A percentile compares a stretch with the other conserved stretches of the same genome.
phyloP scores from a whole-genome alignment of 2,888 invertebrate species.

The Kuschelorhynchus macadamiae region DNA sequence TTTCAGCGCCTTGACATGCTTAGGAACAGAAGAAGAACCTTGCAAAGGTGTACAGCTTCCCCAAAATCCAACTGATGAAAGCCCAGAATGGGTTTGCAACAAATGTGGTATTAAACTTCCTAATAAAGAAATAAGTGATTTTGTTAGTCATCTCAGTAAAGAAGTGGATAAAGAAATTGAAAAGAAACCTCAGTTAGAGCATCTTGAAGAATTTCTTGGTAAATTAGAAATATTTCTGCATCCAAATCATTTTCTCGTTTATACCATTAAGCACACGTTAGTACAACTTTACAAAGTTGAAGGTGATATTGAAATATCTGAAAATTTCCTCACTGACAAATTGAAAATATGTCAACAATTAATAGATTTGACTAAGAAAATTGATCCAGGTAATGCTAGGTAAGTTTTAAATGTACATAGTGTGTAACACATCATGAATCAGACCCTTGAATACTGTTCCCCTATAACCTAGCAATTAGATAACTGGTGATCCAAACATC shows the following conservation, averaged over 20 bases:
- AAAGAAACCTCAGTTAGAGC: conserved; percentile 71
- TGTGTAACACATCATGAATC: too few species aligned
- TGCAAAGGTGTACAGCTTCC: conserved; percentile 81
- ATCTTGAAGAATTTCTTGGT: conserved; percentile 75
- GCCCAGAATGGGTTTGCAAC: conserved; percentile 78
- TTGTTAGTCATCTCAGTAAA: conserved; percentile 76
- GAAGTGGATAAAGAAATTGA: conserved; percentile 78
- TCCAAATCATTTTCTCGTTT: conserved; percentile 76
- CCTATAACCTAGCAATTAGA: too few species aligned
- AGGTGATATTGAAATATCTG: conserved; percentile 73
- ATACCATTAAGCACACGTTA: conserved; percentile 79
- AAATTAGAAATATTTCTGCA: conserved; percentile 77
- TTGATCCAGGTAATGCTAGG: conserved; percentile 80
- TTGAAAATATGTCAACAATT: conserved; percentile 76
- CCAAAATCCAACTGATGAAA: conserved; percentile 69
- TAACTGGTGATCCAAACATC: too few species aligned
- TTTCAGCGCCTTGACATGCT: conserved; percentile 75
- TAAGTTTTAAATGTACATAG: conserved; percentile 34
- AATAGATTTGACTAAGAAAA: conserved; percentile 72
- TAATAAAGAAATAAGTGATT: conserved; percentile 75
- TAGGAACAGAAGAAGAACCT: conserved; percentile 71
- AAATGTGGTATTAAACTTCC: conserved; percentile 76
- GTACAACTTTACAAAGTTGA: conserved; percentile 81
- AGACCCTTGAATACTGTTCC: too few species aligned
- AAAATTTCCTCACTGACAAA: conserved; percentile 75